These are phyloP conservation scores for Sipha maydis DNA, from an alignment of 2,888 invertebrate genomes.

Conservation along the genomic window DNA sequence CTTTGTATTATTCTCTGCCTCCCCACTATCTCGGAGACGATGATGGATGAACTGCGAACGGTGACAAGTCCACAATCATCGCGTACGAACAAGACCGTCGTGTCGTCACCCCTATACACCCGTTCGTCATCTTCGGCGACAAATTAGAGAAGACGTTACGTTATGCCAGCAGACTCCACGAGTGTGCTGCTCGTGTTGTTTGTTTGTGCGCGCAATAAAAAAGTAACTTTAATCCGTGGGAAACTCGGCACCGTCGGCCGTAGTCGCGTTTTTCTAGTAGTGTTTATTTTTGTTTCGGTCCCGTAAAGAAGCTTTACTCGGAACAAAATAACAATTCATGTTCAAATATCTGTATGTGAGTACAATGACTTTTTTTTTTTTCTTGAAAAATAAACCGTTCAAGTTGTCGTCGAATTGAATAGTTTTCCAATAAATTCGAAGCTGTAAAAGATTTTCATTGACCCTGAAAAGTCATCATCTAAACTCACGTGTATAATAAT, in stretches of 20 bases:
- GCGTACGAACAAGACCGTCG: no score
- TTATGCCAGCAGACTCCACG: not conserved
- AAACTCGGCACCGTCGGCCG: not conserved
- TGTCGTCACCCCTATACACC: not conserved
- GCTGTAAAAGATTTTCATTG: not conserved
- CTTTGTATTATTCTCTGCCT: not conserved
- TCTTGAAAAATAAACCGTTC: not conserved
- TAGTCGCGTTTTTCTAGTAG: not conserved
- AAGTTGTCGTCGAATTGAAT: not conserved
- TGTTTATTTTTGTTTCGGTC: not conserved
- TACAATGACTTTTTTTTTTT: not conserved
- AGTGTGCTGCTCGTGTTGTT: not conserved
- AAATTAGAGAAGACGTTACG: conserved; percentile 2
- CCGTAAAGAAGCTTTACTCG: not conserved
- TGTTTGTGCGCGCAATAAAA: not conserved
- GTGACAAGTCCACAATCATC: conserved; percentile 23
- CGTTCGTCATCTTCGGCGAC: not conserved
- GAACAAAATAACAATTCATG: not conserved
- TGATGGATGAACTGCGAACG: conserved; percentile 46
- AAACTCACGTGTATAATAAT: not conserved
- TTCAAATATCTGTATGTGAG: not conserved
- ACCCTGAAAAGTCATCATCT: not conserved
- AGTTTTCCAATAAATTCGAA: conserved; percentile 1
- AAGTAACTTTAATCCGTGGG: not conserved
- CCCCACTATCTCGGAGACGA: not conserved